Base-by-base conservation (phyloP, 2,888 invertebrate genomes). In the Drosophila yooni region DNA sequence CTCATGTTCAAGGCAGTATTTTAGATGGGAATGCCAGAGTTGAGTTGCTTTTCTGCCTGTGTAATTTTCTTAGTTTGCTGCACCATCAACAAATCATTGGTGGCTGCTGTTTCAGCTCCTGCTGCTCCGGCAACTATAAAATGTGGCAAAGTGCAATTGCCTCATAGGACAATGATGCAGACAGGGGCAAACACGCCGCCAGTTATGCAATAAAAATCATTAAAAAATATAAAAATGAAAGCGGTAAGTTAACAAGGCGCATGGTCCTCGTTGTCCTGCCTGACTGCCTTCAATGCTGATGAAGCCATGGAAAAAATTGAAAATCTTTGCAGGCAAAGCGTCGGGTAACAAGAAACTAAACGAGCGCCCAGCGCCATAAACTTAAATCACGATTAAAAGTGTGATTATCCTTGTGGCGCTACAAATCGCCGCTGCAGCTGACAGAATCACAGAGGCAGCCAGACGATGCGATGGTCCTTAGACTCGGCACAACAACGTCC, bases 381-480 rank as follows among this genome's bases (percentile, higher is more conserved):
- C 90, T 90, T 91, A 91, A 91, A 92, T 92, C 92, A 92, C 92
- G 92, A 92, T 92, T 92, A 92, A 92, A 92, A 92, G 92, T 92
- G 92, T 91, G 92, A 92, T 92, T 92, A 92, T 92, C 92, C 92
- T 91, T 91, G 91, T 84, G 91, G 92, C 91, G 88, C 91, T 91
- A 91, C 91, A 91, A 91, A 91, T 91, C 91, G 91, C 86, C 81
- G 78, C 87, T 83, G 90, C 88, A 88, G 86, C 88, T 89, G 90
- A 85, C 91, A 90, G 81, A 69, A 62, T 65, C 69, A 48, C 56
- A 60, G 57, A 31, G 61, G 50, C 46, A 38, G 36, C 56, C 73
- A 73, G 74, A 72, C 78, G 53, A 46, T 27, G 51, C 78, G 43
- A 48, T n/a, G 48, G 57, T 52, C 71, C 34, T 40, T 18, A 38